Evolutionary conservation across 2,797 vertebrate genomes (phyloP), one percentile per base, ranked within the genome.

Genomic region (Lophius americanus): DNA sequence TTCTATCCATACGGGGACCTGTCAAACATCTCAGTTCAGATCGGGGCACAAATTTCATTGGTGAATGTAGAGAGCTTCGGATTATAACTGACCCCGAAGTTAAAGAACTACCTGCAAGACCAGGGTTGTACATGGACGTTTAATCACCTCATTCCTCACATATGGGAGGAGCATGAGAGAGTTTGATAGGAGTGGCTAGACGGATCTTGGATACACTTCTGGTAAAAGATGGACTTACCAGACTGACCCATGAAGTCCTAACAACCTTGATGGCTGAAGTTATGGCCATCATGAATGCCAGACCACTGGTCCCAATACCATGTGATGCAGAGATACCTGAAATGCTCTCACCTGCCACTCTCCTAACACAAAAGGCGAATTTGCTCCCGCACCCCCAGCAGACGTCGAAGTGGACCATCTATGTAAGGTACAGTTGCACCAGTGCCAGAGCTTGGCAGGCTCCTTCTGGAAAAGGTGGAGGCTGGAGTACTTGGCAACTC

Each of bases 1-100:
- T n/a, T n/a, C n/a, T n/a, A n/a, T n/a, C n/a, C n/a, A n/a, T n/a
- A n/a, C n/a, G n/a, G n/a, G n/a, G n/a, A n/a, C n/a, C n/a, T n/a
- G n/a, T n/a, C n/a, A n/a, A n/a, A n/a, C n/a, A n/a, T n/a, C n/a
- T n/a, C n/a, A n/a, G n/a, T n/a, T n/a, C n/a, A n/a, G n/a, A n/a
- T n/a, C n/a, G n/a, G n/a, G n/a, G n/a, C n/a, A n/a, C n/a, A n/a
- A n/a, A n/a, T 12, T 61, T 69, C n/a, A 42, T 52, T 0, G 51
- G 58, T 5, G 67, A 36, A 6, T 69, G 67, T 7, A 61, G 4
- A n/a, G 65, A 69, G 9, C 23, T 50, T 6, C 23, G 33, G 9
- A 8, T 58, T 4, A 43, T 48, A 13, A 38, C 36, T 0, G 52
- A 66, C 8, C 13, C 53, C 9, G 59, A n/a, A n/a, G n/a, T n/a